A percentile compares a stretch with the other conserved stretches of the same genome.
phyloP scores from a whole-genome alignment of 1,140 invertebrate genomes.

The Stenopsyche tienmushanensis region DNA sequence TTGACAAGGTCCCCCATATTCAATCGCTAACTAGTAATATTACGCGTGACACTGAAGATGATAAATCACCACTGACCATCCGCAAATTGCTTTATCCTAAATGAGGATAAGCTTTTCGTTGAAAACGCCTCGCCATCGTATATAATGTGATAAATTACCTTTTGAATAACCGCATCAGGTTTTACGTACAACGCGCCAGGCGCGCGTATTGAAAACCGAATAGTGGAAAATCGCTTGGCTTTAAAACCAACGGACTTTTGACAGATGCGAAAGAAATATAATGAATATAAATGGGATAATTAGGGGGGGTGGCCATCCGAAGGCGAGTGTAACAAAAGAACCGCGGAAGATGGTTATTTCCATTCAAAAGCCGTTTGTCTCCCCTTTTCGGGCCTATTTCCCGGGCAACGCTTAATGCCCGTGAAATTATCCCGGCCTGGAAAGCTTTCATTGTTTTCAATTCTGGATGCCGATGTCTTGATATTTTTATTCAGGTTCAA shows the following conservation, averaged over 20 bases:
- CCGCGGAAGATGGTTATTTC: neutral
- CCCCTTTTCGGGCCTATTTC: neutral
- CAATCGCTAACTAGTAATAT: constrained; percentile 19
- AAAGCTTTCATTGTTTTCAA: neutral
- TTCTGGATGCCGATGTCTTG: neutral
- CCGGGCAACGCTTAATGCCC: neutral
- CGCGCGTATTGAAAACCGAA: neutral
- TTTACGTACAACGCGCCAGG: no score
- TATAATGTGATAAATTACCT: constrained; percentile 31
- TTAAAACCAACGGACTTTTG: neutral
- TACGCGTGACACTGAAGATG: constrained; percentile 32
- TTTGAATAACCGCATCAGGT: neutral
- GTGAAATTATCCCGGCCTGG: neutral
- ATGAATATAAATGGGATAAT: constrained; percentile 30
- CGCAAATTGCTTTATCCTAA: constrained; percentile 32
- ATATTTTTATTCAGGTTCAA: constrained; percentile 13
- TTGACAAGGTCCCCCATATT: neutral
- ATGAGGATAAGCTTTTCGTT: neutral
- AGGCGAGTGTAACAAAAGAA: constrained; percentile 8
- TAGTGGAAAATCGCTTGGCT: constrained; percentile 1
- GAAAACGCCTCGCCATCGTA: constrained; percentile 23
- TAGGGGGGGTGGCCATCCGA: no score
- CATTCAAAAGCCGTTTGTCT: constrained; percentile 21
- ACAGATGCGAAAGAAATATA: constrained; percentile 16
- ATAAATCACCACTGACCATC: constrained; percentile 33